Percentiles rank a stretch among this genome's conserved stretches.
Conservation (phyloP, 2,797 vertebrate species). For the Muraenolepis orangiensis region DNA sequence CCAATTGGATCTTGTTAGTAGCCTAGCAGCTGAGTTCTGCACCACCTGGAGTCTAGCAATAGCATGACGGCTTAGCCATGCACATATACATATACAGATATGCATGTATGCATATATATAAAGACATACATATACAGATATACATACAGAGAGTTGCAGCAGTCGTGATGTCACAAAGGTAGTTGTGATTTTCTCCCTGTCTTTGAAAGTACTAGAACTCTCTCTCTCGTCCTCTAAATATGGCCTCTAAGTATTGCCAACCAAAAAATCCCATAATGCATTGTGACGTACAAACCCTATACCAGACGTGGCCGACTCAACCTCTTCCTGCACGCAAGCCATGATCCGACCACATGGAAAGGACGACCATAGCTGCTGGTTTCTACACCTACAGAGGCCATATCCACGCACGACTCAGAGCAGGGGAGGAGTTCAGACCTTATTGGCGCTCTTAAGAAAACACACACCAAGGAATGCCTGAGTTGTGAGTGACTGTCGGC, state of each 20-base stretch:
- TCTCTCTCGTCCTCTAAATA: neutral
- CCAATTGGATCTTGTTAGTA: no score
- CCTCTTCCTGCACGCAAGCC: neutral
- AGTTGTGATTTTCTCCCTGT: no score
- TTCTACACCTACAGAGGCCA: neutral
- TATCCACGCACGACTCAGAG: conserved; percentile 20
- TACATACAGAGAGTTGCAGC: no score
- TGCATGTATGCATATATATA: no score
- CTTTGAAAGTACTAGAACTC: neutral
- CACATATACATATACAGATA: no score
- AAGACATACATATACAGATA: no score
- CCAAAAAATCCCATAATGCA: neutral
- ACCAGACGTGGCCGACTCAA: neutral
- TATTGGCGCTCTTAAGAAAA: conserved; percentile 63
- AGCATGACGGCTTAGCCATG: no score
- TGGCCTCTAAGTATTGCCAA: neutral
- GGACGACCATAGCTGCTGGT: neutral
- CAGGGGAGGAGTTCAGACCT: conserved; percentile 52
- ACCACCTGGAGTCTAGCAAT: no score
- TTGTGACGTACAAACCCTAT: neutral
- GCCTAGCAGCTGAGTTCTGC: no score
- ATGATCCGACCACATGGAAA: neutral
- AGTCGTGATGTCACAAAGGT: no score
- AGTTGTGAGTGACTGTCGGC: conserved; percentile 51
- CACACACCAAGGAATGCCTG: conserved; percentile 62